These are phyloP conservation scores for Dunckerocampus dactyliophorus DNA, from an alignment of 2,113 vertebrate species.

Conservation along the genomic window DNA sequence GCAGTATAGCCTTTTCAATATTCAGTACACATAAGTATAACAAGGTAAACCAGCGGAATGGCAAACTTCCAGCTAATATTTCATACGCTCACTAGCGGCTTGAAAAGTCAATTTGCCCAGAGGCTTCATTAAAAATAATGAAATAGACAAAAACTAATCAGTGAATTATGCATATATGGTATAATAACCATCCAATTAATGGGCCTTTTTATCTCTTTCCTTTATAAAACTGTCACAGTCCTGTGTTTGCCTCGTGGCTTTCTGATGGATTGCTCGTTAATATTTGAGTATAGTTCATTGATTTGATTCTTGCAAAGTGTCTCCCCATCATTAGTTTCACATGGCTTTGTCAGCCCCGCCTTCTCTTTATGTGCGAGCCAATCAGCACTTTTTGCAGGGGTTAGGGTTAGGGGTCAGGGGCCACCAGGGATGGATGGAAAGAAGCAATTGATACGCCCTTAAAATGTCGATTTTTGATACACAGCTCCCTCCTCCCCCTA, in stretches of 20 bases:
- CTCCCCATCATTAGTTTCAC: background rate
- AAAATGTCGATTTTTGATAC: too few relatives aligned
- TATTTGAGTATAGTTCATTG: background rate
- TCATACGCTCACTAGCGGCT: too few relatives aligned
- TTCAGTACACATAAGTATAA: background rate
- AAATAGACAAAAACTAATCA: background rate
- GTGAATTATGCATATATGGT: background rate
- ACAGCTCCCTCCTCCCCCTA: too few relatives aligned
- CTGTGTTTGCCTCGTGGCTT: background rate
- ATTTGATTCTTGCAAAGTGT: background rate
- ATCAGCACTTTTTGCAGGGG: background rate
- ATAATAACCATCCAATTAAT: background rate
- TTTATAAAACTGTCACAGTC: background rate
- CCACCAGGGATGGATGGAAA: too few relatives aligned
- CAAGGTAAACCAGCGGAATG: too few relatives aligned
- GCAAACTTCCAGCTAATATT: too few relatives aligned
- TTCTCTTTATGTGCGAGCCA: background rate
- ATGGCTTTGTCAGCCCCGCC: background rate
- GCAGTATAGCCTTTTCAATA: background rate
- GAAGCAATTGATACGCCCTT: too few relatives aligned
- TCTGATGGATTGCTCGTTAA: background rate
- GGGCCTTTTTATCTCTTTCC: background rate
- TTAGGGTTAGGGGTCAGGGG: too few relatives aligned
- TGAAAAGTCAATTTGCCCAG: background rate
- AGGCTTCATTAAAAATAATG: constrained; percentile 5